Evolutionary conservation across 2,888 invertebrate genomes (phyloP).

Genomic region (Steinernema carpocapsae): DNA sequence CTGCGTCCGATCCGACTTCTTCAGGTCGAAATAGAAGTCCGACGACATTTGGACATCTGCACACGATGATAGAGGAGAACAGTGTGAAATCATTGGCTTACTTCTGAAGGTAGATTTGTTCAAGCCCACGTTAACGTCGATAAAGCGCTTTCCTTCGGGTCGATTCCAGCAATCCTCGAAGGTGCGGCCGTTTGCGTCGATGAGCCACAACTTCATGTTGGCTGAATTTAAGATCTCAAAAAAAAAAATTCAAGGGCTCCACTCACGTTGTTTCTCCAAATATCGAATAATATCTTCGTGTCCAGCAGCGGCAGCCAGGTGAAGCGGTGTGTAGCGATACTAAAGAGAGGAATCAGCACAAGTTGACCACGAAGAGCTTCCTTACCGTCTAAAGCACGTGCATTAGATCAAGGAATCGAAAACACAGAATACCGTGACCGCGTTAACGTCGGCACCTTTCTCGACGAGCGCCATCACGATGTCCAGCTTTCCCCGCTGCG

Average conservation of each 20-base stretch:
- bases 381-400: not conserved
- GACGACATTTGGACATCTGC: not conserved
- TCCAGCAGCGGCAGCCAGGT: not conserved
- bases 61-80: not conserved
- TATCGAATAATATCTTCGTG: not conserved
- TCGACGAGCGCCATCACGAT: constrained; percentile 7
- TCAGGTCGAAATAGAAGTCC: constrained; percentile 7
- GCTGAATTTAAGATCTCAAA: not conserved
- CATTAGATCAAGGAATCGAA: not conserved
- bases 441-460: constrained; percentile 10
- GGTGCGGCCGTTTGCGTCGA: constrained; percentile 17
- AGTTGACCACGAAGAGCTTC: too few relatives aligned
- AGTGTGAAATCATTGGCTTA: not conserved
- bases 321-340: constrained; percentile 26
- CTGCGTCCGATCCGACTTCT: constrained; percentile 6
- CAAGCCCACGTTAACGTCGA: not conserved
- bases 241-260: not conserved
- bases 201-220: not conserved
- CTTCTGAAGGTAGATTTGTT: not conserved
- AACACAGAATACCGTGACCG: not conserved
- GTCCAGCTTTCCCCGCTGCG: not conserved
- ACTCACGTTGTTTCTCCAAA: constrained; percentile 13
- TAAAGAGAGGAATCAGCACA: not conserved
- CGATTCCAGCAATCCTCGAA: constrained; percentile 25
- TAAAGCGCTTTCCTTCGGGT: not conserved